phyloP scores from a whole-genome alignment of 2,797 vertebrate genomes.

The Trachurus trachurus region DNA sequence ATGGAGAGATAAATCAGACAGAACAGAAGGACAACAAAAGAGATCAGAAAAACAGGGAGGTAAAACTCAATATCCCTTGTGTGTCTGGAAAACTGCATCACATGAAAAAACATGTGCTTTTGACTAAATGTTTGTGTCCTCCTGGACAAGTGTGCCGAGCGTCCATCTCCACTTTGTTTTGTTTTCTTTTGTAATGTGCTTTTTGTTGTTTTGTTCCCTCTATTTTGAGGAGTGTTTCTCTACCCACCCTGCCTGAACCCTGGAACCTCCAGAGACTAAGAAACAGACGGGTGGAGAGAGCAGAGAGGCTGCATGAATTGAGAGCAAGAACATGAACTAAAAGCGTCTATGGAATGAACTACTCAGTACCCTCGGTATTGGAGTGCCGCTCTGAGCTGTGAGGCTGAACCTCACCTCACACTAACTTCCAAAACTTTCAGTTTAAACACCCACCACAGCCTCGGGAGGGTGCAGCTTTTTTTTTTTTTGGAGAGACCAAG shows the following conservation, averaged over 20 bases:
- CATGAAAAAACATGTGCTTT: conserved; percentile 11
- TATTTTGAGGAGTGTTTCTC: conserved; percentile 69
- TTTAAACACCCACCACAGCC: conserved; percentile 44
- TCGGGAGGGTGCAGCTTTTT: conserved; percentile 16
- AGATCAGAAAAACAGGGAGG: conserved; percentile 14
- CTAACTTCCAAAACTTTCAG: conserved; percentile 36
- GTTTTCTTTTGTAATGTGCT: not conserved
- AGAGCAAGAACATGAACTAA: conserved; percentile 59
- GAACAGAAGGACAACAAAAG: not conserved
- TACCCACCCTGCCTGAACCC: conserved; percentile 47
- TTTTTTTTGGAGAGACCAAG: conserved; percentile 9
- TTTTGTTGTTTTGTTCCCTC: conserved; percentile 6
- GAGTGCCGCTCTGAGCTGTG: conserved; percentile 21
- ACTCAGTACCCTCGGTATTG: conserved; percentile 20
- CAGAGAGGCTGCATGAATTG: conserved; percentile 31
- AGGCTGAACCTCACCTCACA: conserved; percentile 45
- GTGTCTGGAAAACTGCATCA: not conserved
- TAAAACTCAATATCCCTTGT: not conserved
- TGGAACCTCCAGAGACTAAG: conserved; percentile 55
- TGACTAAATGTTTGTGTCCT: conserved; percentile 9
- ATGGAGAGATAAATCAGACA: conserved; percentile 15
- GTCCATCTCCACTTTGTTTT: not conserved
- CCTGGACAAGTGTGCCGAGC: not conserved
- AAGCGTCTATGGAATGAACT: conserved; percentile 56
- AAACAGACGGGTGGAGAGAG: conserved; percentile 35